Evolutionary conservation across 2,888 invertebrate genomes (phyloP), one percentile per base, ranked within the genome.

Genomic region (Seira musarum): DNA sequence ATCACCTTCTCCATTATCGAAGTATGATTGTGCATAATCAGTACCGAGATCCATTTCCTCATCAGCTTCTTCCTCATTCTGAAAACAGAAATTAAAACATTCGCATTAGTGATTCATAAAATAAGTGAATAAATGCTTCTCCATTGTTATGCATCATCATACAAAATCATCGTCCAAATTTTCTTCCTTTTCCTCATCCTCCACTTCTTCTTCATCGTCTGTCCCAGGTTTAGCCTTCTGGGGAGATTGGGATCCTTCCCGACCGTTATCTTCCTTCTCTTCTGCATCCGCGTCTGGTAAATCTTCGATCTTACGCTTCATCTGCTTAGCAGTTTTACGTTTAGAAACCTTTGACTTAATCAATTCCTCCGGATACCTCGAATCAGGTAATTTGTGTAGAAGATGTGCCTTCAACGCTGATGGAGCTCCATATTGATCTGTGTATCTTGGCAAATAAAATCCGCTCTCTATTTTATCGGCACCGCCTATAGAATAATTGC

Each of bases 51-150:
- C 91, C 65, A 91, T 90, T 19, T 89, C 88, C 66, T 91, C 88
- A 87, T 92, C 93, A 84, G 92, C 91, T 66, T 90, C 90, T 86
- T 92, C 92, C 0, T 92, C 91, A 87, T 91, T 90, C 81, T 92
- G 30, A 8, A 60, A 69, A 24, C 64, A 79, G 49, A 35, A 24
- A 69, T 17, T 2, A 63, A 69, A 66, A 57, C 22, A 17, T 57
- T 24, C 10, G n/a, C n/a, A n/a, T n/a, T n/a, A n/a, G n/a, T 8
- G 6, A 21, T 19, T 46, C n/a, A 74, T 22, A 49, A 65, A 22
- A 46, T 40, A 3, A 35, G 1, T 35, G 15, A 40, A 60, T 70
- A 13, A 22, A 24, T 24, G 25, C n/a, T n/a, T n/a, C n/a, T n/a
- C n/a, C n/a, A n/a, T n/a, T n/a, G n/a, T 21, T 6, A 70, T 25